Conservation (phyloP, 30 jellyfish, hydroid and myxozoan genomes). For the Sanderia malayensis region DNA sequence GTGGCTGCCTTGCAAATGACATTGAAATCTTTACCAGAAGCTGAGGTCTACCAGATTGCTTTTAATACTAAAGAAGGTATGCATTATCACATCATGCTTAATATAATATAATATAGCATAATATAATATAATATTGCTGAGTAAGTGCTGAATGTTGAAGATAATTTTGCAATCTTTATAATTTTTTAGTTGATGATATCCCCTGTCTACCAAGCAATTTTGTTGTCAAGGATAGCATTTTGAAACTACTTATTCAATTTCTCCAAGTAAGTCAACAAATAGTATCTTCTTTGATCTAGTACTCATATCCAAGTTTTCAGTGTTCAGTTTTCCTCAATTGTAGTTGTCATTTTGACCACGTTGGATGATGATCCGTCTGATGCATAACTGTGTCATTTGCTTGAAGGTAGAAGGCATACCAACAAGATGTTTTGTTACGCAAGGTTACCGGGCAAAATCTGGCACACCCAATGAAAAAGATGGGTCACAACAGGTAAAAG, state of each 20-base stretch:
- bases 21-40: constrained; percentile 17
- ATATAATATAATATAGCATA: too few species aligned
- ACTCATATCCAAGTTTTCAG: too few species aligned
- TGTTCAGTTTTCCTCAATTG: too few species aligned
- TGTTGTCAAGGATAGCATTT: constrained; percentile 15
- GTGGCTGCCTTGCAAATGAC: constrained; percentile 34
- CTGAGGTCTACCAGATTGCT: constrained; percentile 40
- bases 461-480: constrained; percentile 30
- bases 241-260: constrained; percentile 40
- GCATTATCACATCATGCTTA: too few species aligned
- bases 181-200: constrained; percentile 15
- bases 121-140: too few species aligned
- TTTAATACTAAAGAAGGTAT: constrained; percentile 40
- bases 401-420: constrained; percentile 43
- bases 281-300: background rate
- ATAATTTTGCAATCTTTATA: background rate
- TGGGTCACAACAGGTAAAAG: constrained; percentile 44
- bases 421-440: constrained; percentile 35
- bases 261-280: constrained; percentile 9
- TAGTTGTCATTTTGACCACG: too few species aligned
- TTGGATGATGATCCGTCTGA: too few species aligned
- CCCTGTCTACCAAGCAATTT: constrained; percentile 17
- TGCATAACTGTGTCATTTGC: background rate
- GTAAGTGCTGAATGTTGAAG: background rate
- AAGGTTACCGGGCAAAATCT: constrained; percentile 30